A percentile compares a stretch with the other conserved stretches of the same genome.
Evolutionary conservation across 1,140 invertebrate genomes (phyloP).

Genomic region (Palaemon carinicauda): DNA sequence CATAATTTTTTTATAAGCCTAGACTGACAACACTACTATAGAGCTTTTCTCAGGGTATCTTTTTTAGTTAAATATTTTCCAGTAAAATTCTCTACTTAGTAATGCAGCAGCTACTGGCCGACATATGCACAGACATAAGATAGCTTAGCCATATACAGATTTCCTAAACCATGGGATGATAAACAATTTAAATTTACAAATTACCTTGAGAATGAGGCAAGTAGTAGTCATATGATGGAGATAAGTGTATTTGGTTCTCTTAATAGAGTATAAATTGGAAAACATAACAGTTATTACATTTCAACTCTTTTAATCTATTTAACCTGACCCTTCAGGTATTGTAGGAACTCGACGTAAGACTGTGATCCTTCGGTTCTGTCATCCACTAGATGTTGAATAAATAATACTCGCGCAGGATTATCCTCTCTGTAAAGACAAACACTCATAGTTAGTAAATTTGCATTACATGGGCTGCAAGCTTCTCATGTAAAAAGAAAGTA

Average conservation of each 20-base stretch:
- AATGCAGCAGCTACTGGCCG: no score
- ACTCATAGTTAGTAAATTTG: conserved; percentile 61
- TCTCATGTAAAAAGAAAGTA: not conserved
- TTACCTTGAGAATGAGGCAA: no score
- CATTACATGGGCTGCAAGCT: not conserved
- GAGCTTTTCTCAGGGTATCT: no score
- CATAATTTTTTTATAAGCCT: no score
- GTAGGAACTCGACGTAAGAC: conserved; percentile 98
- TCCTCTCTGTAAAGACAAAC: conserved; percentile 77
- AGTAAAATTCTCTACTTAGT: no score
- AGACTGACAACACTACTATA: no score
- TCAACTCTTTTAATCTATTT: conserved; percentile 70
- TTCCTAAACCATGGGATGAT: no score
- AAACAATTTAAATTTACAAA: no score
- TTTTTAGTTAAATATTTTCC: no score
- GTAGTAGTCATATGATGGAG: no score
- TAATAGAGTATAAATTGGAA: not conserved
- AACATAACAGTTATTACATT: not conserved
- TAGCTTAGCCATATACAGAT: no score
- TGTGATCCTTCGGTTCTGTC: conserved; percentile 92
- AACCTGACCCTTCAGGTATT: conserved; percentile 91
- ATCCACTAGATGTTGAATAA: conserved; percentile 90
- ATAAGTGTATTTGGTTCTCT: not conserved
- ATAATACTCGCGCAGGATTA: conserved; percentile 79
- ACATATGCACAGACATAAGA: no score